phyloP scores from a whole-genome alignment of 2,113 vertebrate genomes.

The rat (Rattus norvegicus) region GRCr8 NC_086032.1:36845501-36846000 shows the following conservation, averaged over 20 bases:
- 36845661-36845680: neutral
- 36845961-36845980: too few relatives aligned
- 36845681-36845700: neutral
- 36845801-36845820: neutral
- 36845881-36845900: too few relatives aligned
- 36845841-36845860: too few relatives aligned
- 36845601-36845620: neutral
- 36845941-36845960: too few relatives aligned
- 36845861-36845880: too few relatives aligned
- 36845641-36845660: neutral
- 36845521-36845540: neutral
- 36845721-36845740: neutral
- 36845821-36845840: too few relatives aligned
- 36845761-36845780: neutral
- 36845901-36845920: too few relatives aligned
- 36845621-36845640: neutral
- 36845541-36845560: neutral
- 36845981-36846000: too few relatives aligned
- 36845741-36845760: neutral
- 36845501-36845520: neutral
- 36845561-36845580: neutral
- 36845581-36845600: neutral
- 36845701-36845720: neutral
- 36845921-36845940: too few relatives aligned
- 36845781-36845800: neutral